Percentiles rank a stretch among this genome's conserved stretches.
Evolutionary conservation across 2,888 invertebrate species (phyloP).

Genomic region (Isotomurus palustris): DNA sequence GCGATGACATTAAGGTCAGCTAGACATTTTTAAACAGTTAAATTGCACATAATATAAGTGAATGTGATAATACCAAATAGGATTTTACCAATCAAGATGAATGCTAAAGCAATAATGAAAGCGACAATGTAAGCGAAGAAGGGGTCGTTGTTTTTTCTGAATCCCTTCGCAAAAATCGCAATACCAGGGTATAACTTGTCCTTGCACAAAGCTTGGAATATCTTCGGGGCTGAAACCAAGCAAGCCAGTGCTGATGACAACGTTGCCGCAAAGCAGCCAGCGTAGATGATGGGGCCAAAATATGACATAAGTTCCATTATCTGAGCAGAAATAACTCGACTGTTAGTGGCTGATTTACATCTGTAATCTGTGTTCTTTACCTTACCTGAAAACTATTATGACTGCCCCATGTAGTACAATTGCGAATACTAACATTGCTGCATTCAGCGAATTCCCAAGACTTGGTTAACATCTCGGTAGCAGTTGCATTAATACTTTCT

Average conservation of each 20-base stretch:
- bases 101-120: slow-evolving; percentile 54
- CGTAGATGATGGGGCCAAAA: slow-evolving; percentile 46
- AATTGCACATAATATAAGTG: too few species aligned
- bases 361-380: neutral
- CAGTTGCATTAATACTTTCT: slow-evolving; percentile 24
- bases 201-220: slow-evolving; percentile 55
- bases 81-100: slow-evolving; percentile 55
- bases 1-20: slow-evolving; percentile 53
- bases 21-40: slow-evolving; percentile 34
- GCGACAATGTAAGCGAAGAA: slow-evolving; percentile 54
- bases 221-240: slow-evolving; percentile 42
- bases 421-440: slow-evolving; percentile 29
- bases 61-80: too few species aligned
- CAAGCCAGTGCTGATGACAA: slow-evolving; percentile 45
- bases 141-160: slow-evolving; percentile 56
- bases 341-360: neutral
- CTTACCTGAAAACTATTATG: slow-evolving; percentile 52
- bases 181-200: slow-evolving; percentile 57
- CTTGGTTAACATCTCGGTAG: slow-evolving; percentile 24
- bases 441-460: slow-evolving; percentile 29
- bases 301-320: slow-evolving; percentile 45
- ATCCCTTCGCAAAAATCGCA: slow-evolving; percentile 55
- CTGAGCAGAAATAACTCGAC: too few species aligned
- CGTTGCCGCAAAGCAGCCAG: slow-evolving; percentile 46
- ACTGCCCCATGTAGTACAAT: slow-evolving; percentile 49